Base-by-base conservation (phyloP, 1,140 invertebrate species). In the Oryctes rhinoceros region DNA sequence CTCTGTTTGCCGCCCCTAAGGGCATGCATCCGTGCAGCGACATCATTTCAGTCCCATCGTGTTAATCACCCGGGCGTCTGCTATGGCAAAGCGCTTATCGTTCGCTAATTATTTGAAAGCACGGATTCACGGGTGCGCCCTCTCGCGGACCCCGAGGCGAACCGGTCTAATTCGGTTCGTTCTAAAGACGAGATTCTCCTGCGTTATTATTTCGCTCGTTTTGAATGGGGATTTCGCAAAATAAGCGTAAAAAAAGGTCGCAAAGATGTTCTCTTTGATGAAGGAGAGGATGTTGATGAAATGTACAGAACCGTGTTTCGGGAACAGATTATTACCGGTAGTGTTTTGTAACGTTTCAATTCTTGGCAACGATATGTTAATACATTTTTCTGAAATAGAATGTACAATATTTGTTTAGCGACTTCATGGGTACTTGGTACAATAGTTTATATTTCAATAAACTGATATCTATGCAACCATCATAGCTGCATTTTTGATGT, bases 41-140 rank as follows among this genome's bases (percentile, higher is more conserved):
- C 53, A 59, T 59, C 18, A 59, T 59, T 59, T 59, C 4, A 59
- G 53, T 59, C 53, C 39, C 39, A 3, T 44, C 53, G 53, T 59
- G 53, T 59, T 59, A 59, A 59, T 59, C 53, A 59, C 53, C 53
- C 53, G 18, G 53, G 53, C 53, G 53, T 59, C 53, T 59, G 53
- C 53, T 59, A 59, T 59, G 18, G 53, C 5, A 59, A 18, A 18
- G 15, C 53, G 15, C 53, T 59, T 59, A 59, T 7, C 18, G 18
- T 59, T 18, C 18, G 53, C 53, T 59, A 59, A 59, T 59, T 59
- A 59, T 59, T 59, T 59, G 53, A 59, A 18, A 59, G 18, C 53
- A 59, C 53, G 53, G 53, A 59, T 59, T 59, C 53, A 11, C n/a
- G 49, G 11, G 11, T 53, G 15, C 53, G 53, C 15, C 5, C 13